A percentile compares a stretch with the other conserved stretches of the same genome.
phyloP scores from a whole-genome alignment of 23 tunicate species.

The Diplosoma virens region DNA sequence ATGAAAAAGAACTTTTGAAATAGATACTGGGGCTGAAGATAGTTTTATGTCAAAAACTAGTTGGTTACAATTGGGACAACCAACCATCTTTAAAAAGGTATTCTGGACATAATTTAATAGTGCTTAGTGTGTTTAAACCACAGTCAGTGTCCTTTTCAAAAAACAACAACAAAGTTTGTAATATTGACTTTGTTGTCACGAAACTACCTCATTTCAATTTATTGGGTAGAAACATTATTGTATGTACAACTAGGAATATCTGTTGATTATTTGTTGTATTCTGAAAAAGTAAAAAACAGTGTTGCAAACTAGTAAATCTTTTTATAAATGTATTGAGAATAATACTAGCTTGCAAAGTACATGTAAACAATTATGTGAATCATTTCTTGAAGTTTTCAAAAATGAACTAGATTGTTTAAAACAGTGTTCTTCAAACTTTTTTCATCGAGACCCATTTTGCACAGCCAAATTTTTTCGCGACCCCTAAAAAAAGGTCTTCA shows the following conservation, averaged over 20 bases:
- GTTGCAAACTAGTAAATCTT: too few relatives aligned
- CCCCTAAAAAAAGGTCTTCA: too few relatives aligned
- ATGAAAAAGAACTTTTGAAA: constrained; percentile 18
- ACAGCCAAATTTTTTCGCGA: too few relatives aligned
- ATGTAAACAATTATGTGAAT: constrained; percentile 20
- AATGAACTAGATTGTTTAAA: constrained; percentile 17
- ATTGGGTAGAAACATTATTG: constrained; percentile 12
- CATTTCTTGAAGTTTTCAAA: constrained; percentile 25
- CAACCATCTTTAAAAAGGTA: background rate
- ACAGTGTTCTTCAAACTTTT: too few relatives aligned
- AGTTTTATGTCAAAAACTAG: background rate
- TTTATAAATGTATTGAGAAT: too few relatives aligned
- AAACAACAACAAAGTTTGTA: background rate
- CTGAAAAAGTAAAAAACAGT: too few relatives aligned
- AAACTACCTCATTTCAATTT: constrained; percentile 12
- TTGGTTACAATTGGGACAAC: constrained; percentile 16
- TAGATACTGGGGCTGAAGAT: constrained; percentile 6
- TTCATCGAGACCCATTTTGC: too few relatives aligned
- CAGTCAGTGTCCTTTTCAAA: background rate
- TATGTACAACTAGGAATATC: background rate
- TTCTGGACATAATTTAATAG: constrained; percentile 6
- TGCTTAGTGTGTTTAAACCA: constrained; percentile 6
- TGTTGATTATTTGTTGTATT: constrained; percentile 6
- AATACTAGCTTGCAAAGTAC: constrained; percentile 2
- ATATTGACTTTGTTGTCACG: background rate